Conservation (phyloP, 2,113 vertebrate genomes). For the Lates calcarifer region DNA sequence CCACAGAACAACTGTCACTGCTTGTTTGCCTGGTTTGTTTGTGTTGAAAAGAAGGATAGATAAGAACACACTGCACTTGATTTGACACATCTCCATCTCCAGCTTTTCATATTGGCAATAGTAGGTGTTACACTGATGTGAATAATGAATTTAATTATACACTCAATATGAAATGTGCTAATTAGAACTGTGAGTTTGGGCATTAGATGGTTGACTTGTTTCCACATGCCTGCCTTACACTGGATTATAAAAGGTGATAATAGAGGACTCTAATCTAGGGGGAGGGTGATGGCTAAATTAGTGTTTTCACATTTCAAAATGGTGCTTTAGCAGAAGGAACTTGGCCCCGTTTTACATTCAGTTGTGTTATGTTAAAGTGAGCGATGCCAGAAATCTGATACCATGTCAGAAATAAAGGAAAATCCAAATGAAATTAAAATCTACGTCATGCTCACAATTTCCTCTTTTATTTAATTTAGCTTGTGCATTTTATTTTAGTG, state of each 20-base stretch:
- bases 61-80: slow-evolving; percentile 24
- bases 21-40: slow-evolving; percentile 36
- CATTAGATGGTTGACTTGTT: slow-evolving; percentile 65
- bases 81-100: slow-evolving; percentile 39
- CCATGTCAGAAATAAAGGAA: neutral
- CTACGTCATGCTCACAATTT: neutral
- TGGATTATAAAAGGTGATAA: slow-evolving; percentile 75
- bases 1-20: slow-evolving; percentile 25
- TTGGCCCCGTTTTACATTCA: slow-evolving; percentile 10
- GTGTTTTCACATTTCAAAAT: slow-evolving; percentile 41
- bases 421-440: neutral
- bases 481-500: slow-evolving; percentile 1
- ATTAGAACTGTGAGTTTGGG: slow-evolving; percentile 68
- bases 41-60: slow-evolving; percentile 18
- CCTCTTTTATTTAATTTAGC: neutral
- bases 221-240: slow-evolving; percentile 56
- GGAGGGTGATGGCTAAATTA: slow-evolving; percentile 39
- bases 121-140: slow-evolving; percentile 49
- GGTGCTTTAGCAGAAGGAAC: slow-evolving; percentile 27
- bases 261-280: slow-evolving; percentile 50
- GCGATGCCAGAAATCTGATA: neutral
- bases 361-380: slow-evolving; percentile 1
- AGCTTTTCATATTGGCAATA: slow-evolving; percentile 39
- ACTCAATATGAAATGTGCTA: slow-evolving; percentile 67
- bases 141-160: slow-evolving; percentile 70